A percentile compares a stretch with the other conserved stretches of the same genome.
phyloP scores from a whole-genome alignment of 2,888 invertebrate genomes.

The Epistrophe grossulariae region DNA sequence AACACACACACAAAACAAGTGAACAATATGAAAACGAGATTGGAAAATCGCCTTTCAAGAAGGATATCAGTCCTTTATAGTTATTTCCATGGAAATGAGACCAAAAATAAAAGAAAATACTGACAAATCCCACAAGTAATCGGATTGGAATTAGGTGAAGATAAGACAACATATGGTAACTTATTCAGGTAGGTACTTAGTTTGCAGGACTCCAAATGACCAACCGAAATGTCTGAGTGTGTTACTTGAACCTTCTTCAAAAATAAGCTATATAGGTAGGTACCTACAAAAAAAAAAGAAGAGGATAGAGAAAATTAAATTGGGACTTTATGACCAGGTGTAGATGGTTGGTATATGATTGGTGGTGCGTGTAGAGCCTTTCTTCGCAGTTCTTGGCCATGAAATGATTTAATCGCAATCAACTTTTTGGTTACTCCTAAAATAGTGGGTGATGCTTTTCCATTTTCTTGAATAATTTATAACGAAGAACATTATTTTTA shows the following conservation, averaged over 20 bases:
- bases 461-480: conserved; percentile 21
- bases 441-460: not conserved
- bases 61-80: not conserved
- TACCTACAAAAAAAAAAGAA: not conserved
- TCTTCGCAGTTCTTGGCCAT: not conserved
- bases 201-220: conserved; percentile 5
- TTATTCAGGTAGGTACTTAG: conserved; percentile 14
- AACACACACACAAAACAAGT: not conserved
- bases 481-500: conserved; percentile 20
- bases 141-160: conserved; percentile 43
- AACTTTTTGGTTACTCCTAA: conserved; percentile 13
- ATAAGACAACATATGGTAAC: conserved; percentile 47
- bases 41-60: conserved; percentile 14
- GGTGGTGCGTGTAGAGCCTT: not conserved
- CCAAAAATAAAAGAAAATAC: conserved; percentile 21
- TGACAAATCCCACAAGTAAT: conserved; percentile 57
- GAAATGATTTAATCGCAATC: conserved; percentile 27
- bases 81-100: conserved; percentile 35
- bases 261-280: not conserved
- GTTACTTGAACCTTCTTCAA: not conserved
- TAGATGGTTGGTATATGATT: not conserved
- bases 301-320: not conserved
- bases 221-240: conserved; percentile 6
- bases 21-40: conserved; percentile 15
- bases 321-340: not conserved